Conservation (phyloP, 2,888 invertebrate genomes). For the Microctonus aethiopoides region DNA sequence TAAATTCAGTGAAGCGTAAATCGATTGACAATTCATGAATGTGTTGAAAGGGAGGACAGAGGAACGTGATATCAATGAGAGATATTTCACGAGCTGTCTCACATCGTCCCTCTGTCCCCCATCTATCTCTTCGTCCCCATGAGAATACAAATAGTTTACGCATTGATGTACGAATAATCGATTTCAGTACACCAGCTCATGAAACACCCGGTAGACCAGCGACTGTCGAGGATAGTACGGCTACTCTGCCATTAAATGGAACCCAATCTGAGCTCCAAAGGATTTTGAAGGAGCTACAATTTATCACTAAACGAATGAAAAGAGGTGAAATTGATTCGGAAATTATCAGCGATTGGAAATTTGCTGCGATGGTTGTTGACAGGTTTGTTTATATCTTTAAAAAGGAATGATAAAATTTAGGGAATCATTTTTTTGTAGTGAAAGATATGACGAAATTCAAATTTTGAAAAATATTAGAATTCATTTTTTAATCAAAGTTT, state of each 20-base stretch:
- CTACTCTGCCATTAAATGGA: conserved; percentile 71
- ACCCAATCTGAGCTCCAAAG: conserved; percentile 88
- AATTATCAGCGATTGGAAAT: conserved; percentile 96
- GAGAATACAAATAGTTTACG: not conserved
- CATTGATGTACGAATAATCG: conserved; percentile 29
- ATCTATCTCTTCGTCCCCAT: not conserved
- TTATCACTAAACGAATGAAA: conserved; percentile 93
- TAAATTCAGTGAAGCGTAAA: conserved; percentile 11
- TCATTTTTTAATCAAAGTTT: too few relatives aligned
- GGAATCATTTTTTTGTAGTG: too few relatives aligned
- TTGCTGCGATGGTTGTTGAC: conserved; percentile 98
- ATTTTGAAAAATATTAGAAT: not conserved
- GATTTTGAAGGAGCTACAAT: conserved; percentile 92
- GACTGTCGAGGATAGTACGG: conserved; percentile 77
- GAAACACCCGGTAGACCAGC: conserved; percentile 71
- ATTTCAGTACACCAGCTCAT: conserved; percentile 27
- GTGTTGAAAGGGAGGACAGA: not conserved
- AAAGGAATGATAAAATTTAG: not conserved
- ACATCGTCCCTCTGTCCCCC: not conserved
- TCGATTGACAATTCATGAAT: conserved; percentile 13
- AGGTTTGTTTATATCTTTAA: conserved; percentile 70
- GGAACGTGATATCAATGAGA: conserved; percentile 7
- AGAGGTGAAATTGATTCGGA: conserved; percentile 95
- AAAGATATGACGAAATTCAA: too few relatives aligned
- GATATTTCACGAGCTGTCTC: not conserved